Conservation (phyloP, 37 sponge, comb jelly and placozoan genomes). For the Cladorhizidae sp. region DNA sequence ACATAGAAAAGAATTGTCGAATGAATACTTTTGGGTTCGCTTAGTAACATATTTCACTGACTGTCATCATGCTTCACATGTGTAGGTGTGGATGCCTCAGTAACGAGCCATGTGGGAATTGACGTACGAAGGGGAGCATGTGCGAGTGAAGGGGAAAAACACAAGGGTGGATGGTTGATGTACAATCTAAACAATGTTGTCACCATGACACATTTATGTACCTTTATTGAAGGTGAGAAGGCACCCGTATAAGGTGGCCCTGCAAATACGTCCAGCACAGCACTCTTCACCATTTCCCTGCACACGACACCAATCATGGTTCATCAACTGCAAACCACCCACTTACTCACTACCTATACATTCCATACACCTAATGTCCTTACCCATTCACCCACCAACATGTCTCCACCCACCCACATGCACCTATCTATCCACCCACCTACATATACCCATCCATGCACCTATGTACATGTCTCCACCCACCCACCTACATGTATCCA, state of each 20-base stretch:
- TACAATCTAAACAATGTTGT: too few species aligned
- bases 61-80: too few species aligned
- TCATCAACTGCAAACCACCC: background rate
- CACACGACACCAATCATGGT: background rate
- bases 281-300: slow-evolving; percentile 19
- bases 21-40: too few species aligned
- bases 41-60: too few species aligned
- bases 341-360: too few species aligned
- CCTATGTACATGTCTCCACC: too few species aligned
- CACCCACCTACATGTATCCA: background rate
- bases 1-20: too few species aligned
- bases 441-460: too few species aligned
- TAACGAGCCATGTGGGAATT: too few species aligned
- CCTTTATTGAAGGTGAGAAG: slow-evolving; percentile 64
- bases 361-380: too few species aligned
- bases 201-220: background rate
- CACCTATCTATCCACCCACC: background rate
- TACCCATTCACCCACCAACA: too few species aligned
- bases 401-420: background rate
- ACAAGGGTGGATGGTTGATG: background rate
- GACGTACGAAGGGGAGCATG: background rate
- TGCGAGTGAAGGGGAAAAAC: background rate
- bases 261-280: slow-evolving; percentile 56
- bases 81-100: too few species aligned
- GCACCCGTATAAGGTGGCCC: slow-evolving; percentile 51